Conservation (phyloP, 1,140 invertebrate species). For the Drosophila jambulina region DNA sequence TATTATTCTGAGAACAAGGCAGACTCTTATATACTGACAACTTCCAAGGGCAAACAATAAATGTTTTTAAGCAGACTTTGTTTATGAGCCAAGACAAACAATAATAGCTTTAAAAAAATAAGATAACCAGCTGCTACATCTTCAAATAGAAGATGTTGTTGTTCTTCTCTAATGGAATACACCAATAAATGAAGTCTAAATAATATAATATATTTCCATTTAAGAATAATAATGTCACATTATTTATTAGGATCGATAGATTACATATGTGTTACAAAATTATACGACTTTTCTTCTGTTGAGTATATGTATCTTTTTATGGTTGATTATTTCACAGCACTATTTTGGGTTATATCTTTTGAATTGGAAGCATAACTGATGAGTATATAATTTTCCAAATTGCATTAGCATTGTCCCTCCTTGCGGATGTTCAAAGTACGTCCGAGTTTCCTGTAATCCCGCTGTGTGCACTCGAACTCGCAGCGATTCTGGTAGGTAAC, state of each 20-base stretch:
- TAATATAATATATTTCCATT: not conserved
- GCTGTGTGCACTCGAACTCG: constrained; percentile 77
- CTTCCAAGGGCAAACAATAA: not conserved
- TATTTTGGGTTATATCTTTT: not conserved
- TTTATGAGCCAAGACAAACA: not conserved
- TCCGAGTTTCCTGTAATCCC: constrained; percentile 62
- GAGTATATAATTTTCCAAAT: not conserved
- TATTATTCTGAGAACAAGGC: not conserved
- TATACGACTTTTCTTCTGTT: not conserved
- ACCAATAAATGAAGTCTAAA: not conserved
- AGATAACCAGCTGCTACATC: no score
- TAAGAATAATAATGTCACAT: not conserved
- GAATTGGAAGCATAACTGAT: not conserved
- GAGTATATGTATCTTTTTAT: not conserved
- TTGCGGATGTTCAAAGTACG: constrained; percentile 52
- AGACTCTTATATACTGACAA: not conserved
- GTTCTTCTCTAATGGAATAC: not conserved
- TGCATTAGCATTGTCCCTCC: constrained; percentile 45
- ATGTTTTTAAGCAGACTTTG: not conserved
- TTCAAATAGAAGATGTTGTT: not conserved
- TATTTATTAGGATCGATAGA: not conserved
- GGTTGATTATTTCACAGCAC: not conserved
- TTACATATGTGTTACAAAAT: not conserved
- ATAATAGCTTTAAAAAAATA: not conserved
- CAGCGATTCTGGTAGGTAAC: constrained; percentile 77